Evolutionary conservation across 92 coral and sea anemone species (phyloP), one percentile per base, ranked within the genome.

Genomic region (Umimayanthus chanpuru): DNA sequence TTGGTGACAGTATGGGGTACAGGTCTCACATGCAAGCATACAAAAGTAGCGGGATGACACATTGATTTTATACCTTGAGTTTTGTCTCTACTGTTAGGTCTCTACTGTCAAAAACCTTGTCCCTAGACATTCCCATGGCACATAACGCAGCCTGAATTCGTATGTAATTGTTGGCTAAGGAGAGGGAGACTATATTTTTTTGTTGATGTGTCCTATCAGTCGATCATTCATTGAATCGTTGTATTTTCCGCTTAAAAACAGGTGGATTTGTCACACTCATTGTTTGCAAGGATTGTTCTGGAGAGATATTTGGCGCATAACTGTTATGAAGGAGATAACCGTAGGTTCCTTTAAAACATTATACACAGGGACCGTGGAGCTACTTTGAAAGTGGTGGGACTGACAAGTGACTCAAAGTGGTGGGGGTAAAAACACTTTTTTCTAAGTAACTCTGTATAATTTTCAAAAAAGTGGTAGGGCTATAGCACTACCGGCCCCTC

Each of bases 251-350:
- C 73, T 83, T 29, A 6, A 71, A 82, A 44, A 70, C 86, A 96
- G 98, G 96, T 94, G 79, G 99, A 96, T 88, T 90, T 97, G 64
- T 92, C 99, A 1, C 98, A 94, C 65, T 94, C 95, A 9, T 67
- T 94, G 58, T 91, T 97, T 84, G 99, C 99, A 80, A 93, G 98
- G 73, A 97, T 97, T 79, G 95, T 97, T 21, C 81, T 97, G 76
- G 98, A 95, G 73, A 92, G 94, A 79, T 93, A 97, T 88, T 92
- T 97, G 70, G 92, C 95, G 28, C 94, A 88, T 76, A 89, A 92
- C 5, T 77, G 83, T 75, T 94, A 88, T 79, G 88, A 89, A 56
- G 98, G 94, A 43, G 94, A 94, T 81, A 90, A 89, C 75, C 94
- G 98, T 96, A 89, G 83, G 93, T 91, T 28, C 39, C 14, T 76